Conservation (phyloP, 2,888 invertebrate genomes). For the Melanotus villosus region DNA sequence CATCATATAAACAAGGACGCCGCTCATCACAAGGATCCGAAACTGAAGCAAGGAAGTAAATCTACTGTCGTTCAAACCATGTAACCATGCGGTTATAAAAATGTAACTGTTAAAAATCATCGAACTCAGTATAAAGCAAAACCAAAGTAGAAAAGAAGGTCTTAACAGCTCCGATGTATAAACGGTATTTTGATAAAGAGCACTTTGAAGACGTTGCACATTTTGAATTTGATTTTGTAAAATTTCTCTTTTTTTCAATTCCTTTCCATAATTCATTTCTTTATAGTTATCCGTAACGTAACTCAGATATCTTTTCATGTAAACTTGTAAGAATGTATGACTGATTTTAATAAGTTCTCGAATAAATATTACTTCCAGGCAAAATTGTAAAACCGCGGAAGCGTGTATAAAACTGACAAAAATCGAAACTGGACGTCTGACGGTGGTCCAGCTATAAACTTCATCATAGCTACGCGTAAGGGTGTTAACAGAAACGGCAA, state of each 20-base stretch:
- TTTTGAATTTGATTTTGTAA: slow-evolving; percentile 9
- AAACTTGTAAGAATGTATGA: background rate
- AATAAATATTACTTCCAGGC: background rate
- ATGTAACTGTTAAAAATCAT: slow-evolving; percentile 30
- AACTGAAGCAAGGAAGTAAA: slow-evolving; percentile 16
- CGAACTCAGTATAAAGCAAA: slow-evolving; percentile 7
- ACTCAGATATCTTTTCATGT: background rate
- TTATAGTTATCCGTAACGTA: background rate
- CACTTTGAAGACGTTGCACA: slow-evolving; percentile 5
- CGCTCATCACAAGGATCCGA: slow-evolving; percentile 8
- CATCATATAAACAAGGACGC: background rate
- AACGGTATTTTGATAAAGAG: slow-evolving; percentile 1
- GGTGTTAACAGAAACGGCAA: slow-evolving; percentile 8
- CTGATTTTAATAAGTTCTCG: background rate
- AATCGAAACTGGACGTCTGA: slow-evolving; percentile 17
- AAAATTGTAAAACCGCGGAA: slow-evolving; percentile 4
- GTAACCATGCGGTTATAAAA: slow-evolving; percentile 18
- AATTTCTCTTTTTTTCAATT: background rate
- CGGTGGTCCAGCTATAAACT: slow-evolving; percentile 17
- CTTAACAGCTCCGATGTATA: background rate
- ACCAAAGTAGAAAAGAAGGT: slow-evolving; percentile 25
- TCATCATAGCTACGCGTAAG: slow-evolving; percentile 16
- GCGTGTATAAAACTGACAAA: slow-evolving; percentile 26
- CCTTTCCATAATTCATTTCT: background rate
- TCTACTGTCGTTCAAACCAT: slow-evolving; percentile 9